These are phyloP conservation scores for Microtus richardsoni DNA, from an alignment of 2,113 vertebrate genomes.

Conservation along the genomic window DNA sequence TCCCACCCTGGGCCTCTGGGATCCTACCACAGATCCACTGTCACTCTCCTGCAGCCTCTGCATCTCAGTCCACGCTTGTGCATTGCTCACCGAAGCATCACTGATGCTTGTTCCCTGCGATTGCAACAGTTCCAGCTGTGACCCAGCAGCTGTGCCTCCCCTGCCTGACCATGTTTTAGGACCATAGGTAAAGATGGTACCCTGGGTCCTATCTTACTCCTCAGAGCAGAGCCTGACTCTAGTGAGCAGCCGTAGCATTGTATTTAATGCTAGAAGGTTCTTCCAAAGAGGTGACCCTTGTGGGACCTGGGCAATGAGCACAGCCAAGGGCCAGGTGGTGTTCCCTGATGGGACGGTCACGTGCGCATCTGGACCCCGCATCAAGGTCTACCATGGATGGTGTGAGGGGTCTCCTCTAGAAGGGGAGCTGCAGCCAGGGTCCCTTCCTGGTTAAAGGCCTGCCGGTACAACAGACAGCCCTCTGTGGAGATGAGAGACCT, in stretches of 20 bases:
- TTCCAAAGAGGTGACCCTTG: not conserved
- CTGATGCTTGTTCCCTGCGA: not conserved
- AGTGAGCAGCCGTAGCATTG: not conserved
- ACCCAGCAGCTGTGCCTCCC: not conserved
- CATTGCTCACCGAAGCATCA: not conserved
- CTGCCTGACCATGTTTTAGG: not conserved
- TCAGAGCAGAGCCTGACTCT: not conserved
- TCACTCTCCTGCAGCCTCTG: not conserved
- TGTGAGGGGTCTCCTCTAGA: not conserved
- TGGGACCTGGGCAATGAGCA: no score
- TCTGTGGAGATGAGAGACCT: not conserved
- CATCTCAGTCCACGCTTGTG: not conserved
- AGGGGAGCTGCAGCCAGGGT: not conserved
- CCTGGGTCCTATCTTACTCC: not conserved
- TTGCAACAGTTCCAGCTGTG: not conserved
- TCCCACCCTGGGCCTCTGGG: not conserved
- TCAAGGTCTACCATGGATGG: not conserved
- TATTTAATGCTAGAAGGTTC: not conserved
- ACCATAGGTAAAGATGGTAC: not conserved
- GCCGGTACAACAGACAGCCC: not conserved
- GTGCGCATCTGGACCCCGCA: not conserved
- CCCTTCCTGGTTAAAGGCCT: not conserved
- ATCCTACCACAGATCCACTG: not conserved
- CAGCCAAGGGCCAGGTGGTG: not conserved
- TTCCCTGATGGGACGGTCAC: not conserved